phyloP scores from a whole-genome alignment of 2,888 invertebrate genomes.

The Pelosia muscerda region DNA sequence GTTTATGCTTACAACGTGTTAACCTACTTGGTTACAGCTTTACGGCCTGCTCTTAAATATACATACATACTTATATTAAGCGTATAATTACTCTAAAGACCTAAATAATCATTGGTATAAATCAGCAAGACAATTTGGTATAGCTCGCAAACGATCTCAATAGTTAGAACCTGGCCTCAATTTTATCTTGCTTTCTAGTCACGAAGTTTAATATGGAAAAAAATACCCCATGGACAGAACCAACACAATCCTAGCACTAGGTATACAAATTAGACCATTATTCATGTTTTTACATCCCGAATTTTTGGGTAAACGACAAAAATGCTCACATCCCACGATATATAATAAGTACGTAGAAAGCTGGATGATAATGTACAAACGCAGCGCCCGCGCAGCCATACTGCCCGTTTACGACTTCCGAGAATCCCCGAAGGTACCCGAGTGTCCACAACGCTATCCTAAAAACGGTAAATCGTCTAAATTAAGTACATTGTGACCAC shows the following conservation, averaged over 20 bases:
- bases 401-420: constrained; percentile 73
- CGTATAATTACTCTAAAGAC: too few species aligned
- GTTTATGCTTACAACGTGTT: too few species aligned
- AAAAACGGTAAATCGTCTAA: constrained; percentile 77
- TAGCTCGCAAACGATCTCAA: not conserved
- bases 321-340: constrained; percentile 56
- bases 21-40: not conserved
- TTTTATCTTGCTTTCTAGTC: constrained; percentile 2
- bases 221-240: not conserved
- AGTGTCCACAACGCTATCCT: constrained; percentile 57
- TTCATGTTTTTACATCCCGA: constrained; percentile 40
- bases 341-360: constrained; percentile 69
- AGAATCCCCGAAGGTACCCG: constrained; percentile 63
- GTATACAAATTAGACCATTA: constrained; percentile 43
- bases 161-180: not conserved
- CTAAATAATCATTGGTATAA: not conserved
- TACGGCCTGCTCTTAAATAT: not conserved
- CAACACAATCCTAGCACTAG: constrained; percentile 32
- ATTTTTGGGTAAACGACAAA: constrained; percentile 48
- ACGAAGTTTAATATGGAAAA: not conserved
- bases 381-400: constrained; percentile 59
- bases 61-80: too few species aligned
- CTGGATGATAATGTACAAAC: constrained; percentile 65
- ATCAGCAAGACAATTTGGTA: not conserved
- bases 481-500: constrained; percentile 71